Evolutionary conservation across 1,140 invertebrate genomes (phyloP).

Genomic region (Hylaeus volcanicus): DNA sequence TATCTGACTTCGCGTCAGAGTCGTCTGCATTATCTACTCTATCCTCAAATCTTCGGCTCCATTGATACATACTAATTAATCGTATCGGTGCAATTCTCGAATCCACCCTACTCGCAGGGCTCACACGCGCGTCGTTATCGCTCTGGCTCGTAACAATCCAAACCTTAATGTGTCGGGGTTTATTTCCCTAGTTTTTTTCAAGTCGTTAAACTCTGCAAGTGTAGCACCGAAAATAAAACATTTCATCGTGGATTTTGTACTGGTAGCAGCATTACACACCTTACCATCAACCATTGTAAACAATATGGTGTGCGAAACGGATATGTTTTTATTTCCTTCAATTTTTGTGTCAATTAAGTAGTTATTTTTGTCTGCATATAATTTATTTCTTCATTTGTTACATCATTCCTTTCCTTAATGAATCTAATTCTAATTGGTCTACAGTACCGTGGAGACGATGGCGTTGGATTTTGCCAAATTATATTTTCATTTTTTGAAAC

Average conservation of each 20-base stretch:
- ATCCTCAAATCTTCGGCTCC: too few species aligned
- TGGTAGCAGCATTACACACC: not conserved
- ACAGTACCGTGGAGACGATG: conserved; percentile 14
- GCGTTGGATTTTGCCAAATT: conserved; percentile 14
- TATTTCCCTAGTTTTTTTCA: not conserved
- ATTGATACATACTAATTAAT: too few species aligned
- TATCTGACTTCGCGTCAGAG: too few species aligned
- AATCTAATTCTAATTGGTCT: conserved; percentile 12
- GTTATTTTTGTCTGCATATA: not conserved
- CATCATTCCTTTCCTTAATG: not conserved
- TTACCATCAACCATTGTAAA: not conserved
- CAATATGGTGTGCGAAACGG: not conserved
- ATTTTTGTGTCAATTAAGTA: not conserved
- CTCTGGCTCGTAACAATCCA: not conserved
- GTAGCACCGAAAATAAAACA: not conserved
- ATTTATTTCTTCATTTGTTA: not conserved
- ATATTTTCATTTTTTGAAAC: not conserved
- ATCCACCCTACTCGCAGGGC: too few species aligned
- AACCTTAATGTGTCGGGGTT: not conserved
- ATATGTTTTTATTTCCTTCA: not conserved
- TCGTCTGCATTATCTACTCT: too few species aligned
- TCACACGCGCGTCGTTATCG: too few species aligned
- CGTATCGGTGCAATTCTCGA: too few species aligned
- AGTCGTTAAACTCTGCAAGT: not conserved
- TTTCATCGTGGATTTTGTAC: not conserved